Evolutionary conservation across 2,797 vertebrate species (phyloP).

Genomic region (Pipistrellus pygmaeus): DNA sequence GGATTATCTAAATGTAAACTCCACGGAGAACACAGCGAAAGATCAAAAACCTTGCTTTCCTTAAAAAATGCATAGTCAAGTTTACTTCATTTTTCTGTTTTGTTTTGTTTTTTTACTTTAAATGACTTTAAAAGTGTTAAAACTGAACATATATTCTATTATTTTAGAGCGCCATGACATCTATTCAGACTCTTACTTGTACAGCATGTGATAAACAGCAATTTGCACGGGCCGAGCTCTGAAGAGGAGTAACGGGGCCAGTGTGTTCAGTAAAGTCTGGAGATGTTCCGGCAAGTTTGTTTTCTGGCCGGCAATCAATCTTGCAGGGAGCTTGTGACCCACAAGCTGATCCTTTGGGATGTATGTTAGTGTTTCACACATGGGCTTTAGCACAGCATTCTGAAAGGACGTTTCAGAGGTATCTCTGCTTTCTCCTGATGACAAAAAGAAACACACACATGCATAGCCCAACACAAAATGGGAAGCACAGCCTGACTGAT

Average conservation of each 20-base stretch:
- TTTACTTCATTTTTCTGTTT: neutral
- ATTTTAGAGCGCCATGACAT: neutral
- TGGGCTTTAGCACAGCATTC: constrained; percentile 90
- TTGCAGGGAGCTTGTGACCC: constrained; percentile 92
- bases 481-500: neutral
- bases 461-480: constrained; percentile 39
- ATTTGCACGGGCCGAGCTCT: constrained; percentile 95
- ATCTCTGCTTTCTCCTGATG: constrained; percentile 90
- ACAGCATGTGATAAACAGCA: constrained; percentile 92
- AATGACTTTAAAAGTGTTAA: neutral
- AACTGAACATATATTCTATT: neutral
- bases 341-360: constrained; percentile 93
- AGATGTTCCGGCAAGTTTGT: constrained; percentile 94
- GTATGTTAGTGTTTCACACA: constrained; percentile 92
- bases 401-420: constrained; percentile 92
- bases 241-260: constrained; percentile 94
- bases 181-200: constrained; percentile 91
- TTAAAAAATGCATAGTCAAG: neutral
- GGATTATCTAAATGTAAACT: neutral
- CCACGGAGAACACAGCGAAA: neutral
- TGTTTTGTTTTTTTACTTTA: neutral
- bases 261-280: constrained; percentile 95
- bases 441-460: constrained; percentile 47
- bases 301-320: constrained; percentile 93
- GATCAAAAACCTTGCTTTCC: neutral